A percentile compares a stretch with the other conserved stretches of the same genome.
These are phyloP conservation scores for Rattus norvegicus DNA, from an alignment of 2,113 vertebrate genomes.

Conservation along the genomic window GRCr8 NC_086032.1:27294501-27295000, in stretches of 20 bases:
- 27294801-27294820: neutral
- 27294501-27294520: neutral
- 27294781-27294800: conserved; percentile 30
- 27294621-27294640: neutral
- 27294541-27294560: neutral
- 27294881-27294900: neutral
- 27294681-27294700: neutral
- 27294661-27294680: neutral
- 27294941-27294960: neutral
- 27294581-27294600: neutral
- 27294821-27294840: neutral
- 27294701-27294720: neutral
- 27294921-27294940: neutral
- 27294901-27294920: neutral
- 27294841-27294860: neutral
- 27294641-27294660: neutral
- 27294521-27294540: neutral
- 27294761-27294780: neutral
- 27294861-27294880: neutral
- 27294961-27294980: neutral
- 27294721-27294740: neutral
- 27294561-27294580: neutral
- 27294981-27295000: neutral
- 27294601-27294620: neutral
- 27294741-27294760: neutral